Evolutionary conservation across 2,888 invertebrate genomes (phyloP), one percentile per base, ranked within the genome.

Genomic region (Apamea monoglypha): DNA sequence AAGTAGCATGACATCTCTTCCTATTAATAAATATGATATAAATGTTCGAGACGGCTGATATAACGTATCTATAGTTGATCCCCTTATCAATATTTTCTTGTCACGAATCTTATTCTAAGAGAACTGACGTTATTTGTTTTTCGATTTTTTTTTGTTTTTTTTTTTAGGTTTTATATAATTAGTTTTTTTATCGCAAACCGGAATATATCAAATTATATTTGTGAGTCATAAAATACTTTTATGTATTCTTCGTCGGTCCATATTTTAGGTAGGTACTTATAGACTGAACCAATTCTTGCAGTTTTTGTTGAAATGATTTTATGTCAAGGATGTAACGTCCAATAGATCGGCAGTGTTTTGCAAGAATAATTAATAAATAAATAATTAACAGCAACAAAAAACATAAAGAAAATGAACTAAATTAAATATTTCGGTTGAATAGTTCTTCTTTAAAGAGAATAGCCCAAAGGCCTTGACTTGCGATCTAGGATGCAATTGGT

Each of bases 331-430:
- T 47, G 8, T 53, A 40, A 74, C 18, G 40, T n/a, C 36, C 16
- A 63, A 59, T 14, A 78, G 32, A 78, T 74, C 21, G 21, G 5
- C 53, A 10, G 44, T 61, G 61, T 87, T 84, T 82, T 50, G 71
- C 64, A 74, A 84, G 29, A 83, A 59, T 71, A 68, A 87, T 84
- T 87, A 87, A 75, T 79, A 63, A 64, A n/a, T 47, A 64, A 74
- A 66, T 84, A 74, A 78, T 80, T 61, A 77, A 47, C 18, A 82
- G 5, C 72, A 59, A 72, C 40, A 70, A 69, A 78, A 83, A 85
- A 74, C 36, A 59, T 29, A 21, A 70, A 79, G 14, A 50, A 29
- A 29, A 63, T 83, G 68, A 64, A 79, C 61, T 77, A 47, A 66
- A 73, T 77, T 47, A 36, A 25, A 59, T 56, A 77, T 56, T 72